Evolutionary conservation across 2,888 invertebrate species (phyloP), one percentile per base, ranked within the genome.

Genomic region (Rotaria magnacalcarata): DNA sequence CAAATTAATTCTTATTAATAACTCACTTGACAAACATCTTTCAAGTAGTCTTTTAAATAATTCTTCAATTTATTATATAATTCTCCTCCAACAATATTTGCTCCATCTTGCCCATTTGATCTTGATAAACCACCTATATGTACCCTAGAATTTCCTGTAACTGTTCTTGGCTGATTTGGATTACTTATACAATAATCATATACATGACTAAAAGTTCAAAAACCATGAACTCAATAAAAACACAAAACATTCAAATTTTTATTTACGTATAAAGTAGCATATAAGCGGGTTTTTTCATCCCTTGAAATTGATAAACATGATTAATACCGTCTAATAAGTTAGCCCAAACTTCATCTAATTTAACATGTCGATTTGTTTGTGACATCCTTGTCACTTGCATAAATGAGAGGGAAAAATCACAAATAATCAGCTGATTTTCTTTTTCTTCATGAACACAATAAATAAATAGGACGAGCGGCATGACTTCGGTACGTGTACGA

Each of bases 81-180:
- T 16, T 86, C 86, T 41, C 75, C 54, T 47, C 86, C 86, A n/a
- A 86, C 85, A 34, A 86, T 85, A 52, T 86, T 52, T 27, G 86
- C 86, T 47, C 86, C 86, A n/a, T 86, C 85, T 34, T 34, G 85
- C 14, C 19, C 10, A 27, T 60, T 27, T 24, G 84, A 10, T n/a
- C 16, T 74, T 21, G 52, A n/a, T 41, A 24, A n/a, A 75, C 50
- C 27, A 21, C 80, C 80, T n/a, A n/a, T 10, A 24, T 86, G 74
- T 85, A 41, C 34, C 56, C 84, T 86, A 19, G 84, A 11, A 74
- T 24, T 74, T 7, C 52, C 19, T 27, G 34, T 0, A 14, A 27
- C 14, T 67, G 67, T 19, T 67, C 34, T 16, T 6, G 34, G 5
- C 16, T 67, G 67, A 67, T 16, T 27, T 27, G 67, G 67, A 67